Evolutionary conservation across 2,113 vertebrate species (phyloP), one percentile per base, ranked within the genome.

Genomic region (Amphilophus citrinellus): DNA sequence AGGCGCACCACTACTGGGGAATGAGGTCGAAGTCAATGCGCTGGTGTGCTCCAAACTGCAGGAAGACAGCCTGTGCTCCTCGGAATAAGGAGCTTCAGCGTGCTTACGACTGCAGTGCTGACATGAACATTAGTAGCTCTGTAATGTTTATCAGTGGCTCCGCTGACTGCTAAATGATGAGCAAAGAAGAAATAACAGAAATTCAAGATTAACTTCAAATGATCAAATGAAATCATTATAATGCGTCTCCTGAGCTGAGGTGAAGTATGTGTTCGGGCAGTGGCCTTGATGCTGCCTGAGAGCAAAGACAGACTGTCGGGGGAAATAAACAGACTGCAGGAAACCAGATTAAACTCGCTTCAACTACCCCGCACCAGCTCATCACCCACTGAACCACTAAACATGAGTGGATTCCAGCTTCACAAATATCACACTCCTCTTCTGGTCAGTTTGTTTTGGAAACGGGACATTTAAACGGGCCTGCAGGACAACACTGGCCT

Each of bases 291-390:
- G 79, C 15, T 77, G 75, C 22, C 44, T 59, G 53, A 60, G 27
- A 39, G 11, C 20, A 27, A 18, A 83, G 84, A 91, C 66, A 66
- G 3, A 58, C 30, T 91, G 90, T 93, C 89, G 88, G 76, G 32
- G 77, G 24, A 71, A 76, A 83, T 68, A 89, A 89, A 87, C 85
- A 80, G 9, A 27, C 58, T 24, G 53, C 61, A 82, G n/a, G 37
- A 56, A 93, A 90, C 89, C 83, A 80, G 92, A 88, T 76, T 44
- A 65, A 90, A 68, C 90, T 79, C 17, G 47, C 56, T 61, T 2
- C 35, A 76, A 57, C 76, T 20, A 30, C 56, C 7, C 24, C 37
- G 14, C 53, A n/a, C 86, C 20, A 35, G 35, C 24, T 71, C 13
- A 53, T 2, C 20, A 20, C 3, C 32, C 60, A 66, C 20, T 78